Evolutionary conservation across 2,113 vertebrate species (phyloP).

Genomic region (Hippocampus zosterae): DNA sequence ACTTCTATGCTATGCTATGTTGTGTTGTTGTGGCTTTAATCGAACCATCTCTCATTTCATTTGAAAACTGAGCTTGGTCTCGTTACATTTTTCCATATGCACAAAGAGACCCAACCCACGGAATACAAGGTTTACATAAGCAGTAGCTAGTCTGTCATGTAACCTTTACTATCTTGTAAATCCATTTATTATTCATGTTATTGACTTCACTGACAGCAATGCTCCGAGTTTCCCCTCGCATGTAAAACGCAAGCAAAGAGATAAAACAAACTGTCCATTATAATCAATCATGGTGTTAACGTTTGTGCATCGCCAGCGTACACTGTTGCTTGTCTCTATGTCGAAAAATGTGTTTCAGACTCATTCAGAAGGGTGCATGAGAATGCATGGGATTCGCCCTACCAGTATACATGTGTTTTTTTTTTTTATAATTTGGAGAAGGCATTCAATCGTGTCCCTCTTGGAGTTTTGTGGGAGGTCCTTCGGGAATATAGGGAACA

Average conservation of each 20-base stretch:
- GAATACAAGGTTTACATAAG: slow-evolving; percentile 34
- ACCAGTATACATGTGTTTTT: too few relatives aligned
- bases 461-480: too few relatives aligned
- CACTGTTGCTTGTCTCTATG: slow-evolving; percentile 1
- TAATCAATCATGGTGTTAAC: slow-evolving; percentile 12
- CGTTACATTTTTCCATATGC: slow-evolving; percentile 3
- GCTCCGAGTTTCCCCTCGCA: background rate
- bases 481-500: too few relatives aligned
- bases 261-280: slow-evolving; percentile 5
- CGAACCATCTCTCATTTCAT: background rate
- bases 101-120: slow-evolving; percentile 26
- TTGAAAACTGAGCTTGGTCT: background rate
- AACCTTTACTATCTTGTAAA: slow-evolving; percentile 20
- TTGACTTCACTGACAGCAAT: slow-evolving; percentile 2
- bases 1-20: background rate
- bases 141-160: background rate
- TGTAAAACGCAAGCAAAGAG: slow-evolving; percentile 2
- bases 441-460: too few relatives aligned
- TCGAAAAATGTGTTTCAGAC: background rate
- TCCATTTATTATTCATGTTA: slow-evolving; percentile 22
- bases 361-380: background rate
- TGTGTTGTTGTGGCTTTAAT: background rate
- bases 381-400: too few relatives aligned
- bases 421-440: too few relatives aligned
- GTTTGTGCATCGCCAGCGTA: background rate